phyloP scores from a whole-genome alignment of 2,113 vertebrate genomes.

The Melanocharis versteri region DNA sequence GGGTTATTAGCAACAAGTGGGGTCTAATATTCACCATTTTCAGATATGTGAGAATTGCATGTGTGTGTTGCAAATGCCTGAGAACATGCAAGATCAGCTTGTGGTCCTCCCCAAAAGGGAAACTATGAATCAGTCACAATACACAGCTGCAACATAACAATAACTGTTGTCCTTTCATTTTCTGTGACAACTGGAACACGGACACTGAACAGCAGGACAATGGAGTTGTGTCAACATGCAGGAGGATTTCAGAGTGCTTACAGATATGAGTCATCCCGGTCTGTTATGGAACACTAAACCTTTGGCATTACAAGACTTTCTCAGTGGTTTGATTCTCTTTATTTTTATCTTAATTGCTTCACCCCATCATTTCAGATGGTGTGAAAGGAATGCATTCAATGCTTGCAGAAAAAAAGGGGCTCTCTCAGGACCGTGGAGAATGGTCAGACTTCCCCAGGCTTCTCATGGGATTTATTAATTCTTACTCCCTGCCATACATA shows the following conservation, averaged over 20 bases:
- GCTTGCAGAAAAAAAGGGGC: neutral
- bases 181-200: conserved; percentile 15
- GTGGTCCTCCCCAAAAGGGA: neutral
- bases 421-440: neutral
- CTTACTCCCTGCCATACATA: neutral
- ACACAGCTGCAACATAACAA: conserved; percentile 24
- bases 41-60: neutral
- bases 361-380: neutral
- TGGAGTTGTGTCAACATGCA: conserved; percentile 15
- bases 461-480: conserved; percentile 7
- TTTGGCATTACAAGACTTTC: conserved; percentile 14
- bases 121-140: conserved; percentile 3
- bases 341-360: conserved; percentile 39
- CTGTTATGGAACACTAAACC: conserved; percentile 10
- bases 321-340: neutral
- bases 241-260: conserved; percentile 25
- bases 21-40: neutral
- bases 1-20: neutral
- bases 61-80: neutral
- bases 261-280: conserved; percentile 1
- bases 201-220: conserved; percentile 34
- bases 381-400: conserved; percentile 8
- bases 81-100: neutral
- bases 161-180: conserved; percentile 49
- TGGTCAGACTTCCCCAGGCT: neutral